A percentile compares a stretch with the other conserved stretches of the same genome.
Conservation (phyloP, 2,113 vertebrate species). For the Lucifuga dentata region DNA sequence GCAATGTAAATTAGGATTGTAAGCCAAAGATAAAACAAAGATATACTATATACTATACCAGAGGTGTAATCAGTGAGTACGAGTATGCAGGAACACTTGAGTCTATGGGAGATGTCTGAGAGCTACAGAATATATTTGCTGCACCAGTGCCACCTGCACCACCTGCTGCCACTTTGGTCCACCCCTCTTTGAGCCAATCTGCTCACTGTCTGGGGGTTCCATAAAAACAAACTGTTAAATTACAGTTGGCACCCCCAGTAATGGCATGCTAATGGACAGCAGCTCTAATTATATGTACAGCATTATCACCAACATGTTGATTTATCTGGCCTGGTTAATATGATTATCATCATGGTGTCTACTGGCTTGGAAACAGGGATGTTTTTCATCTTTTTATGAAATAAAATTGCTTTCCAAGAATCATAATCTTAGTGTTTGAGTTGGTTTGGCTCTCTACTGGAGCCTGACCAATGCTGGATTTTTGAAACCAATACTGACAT, state of each 20-base stretch:
- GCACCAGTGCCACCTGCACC: not conserved
- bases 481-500: too few species aligned
- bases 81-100: not conserved
- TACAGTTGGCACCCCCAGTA: slow-evolving; percentile 1
- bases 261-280: not conserved
- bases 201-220: slow-evolving; percentile 12
- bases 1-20: slow-evolving; percentile 24
- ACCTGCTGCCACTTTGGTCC: slow-evolving; percentile 28
- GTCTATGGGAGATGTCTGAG: slow-evolving; percentile 15
- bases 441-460: not conserved
- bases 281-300: not conserved
- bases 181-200: not conserved
- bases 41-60: too few species aligned
- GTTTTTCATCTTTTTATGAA: slow-evolving; percentile 1
- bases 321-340: not conserved
- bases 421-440: not conserved
- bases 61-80: not conserved
- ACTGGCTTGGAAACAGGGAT: not conserved
- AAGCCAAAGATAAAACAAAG: slow-evolving; percentile 50
- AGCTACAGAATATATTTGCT: not conserved
- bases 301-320: not conserved
- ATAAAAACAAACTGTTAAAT: slow-evolving; percentile 8
- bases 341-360: not conserved
- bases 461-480: too few species aligned
- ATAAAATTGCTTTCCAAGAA: slow-evolving; percentile 12